Base-by-base conservation (phyloP, 1,140 invertebrate genomes). In the Hyposmocoma kahamanoa region DNA sequence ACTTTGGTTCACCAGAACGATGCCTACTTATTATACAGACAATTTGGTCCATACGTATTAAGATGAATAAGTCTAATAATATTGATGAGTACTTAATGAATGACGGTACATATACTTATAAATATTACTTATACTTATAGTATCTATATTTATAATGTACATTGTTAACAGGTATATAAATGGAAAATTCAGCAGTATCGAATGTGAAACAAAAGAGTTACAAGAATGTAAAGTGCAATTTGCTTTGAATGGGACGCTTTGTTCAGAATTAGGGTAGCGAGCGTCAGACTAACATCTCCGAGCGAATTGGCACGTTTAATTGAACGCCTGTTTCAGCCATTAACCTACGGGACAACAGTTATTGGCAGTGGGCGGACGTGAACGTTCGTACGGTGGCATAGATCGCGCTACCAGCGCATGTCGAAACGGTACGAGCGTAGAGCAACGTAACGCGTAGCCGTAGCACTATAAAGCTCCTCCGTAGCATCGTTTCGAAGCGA, bases 231-330 rank as follows among this genome's bases (percentile, higher is more conserved):
- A n/a, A n/a, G n/a, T n/a, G n/a, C n/a, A n/a, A n/a, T n/a, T n/a
- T n/a, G n/a, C n/a, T 36, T 36, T 36, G 32, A n/a, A 36, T 36
- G 6, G 11, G 32, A 36, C 10, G 39, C 18, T 11, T 22, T 20
- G n/a, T 34, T 17, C 38, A 11, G 42, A 47, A 53, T 36, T 38
- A 46, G 17, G 30, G 6, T 22, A 47, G 34, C 44, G 49, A 51
- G 47, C 56, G 56, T 64, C 56, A 53, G 59, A 45, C 60, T 57
- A 67, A 56, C 56, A 64, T 70, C 71, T 72, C 56, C 59, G 50
- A 64, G 55, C 62, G 64, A 79, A 80, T 80, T 73, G 71, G 65
- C 67, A 70, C 61, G 70, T 80, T 80, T 79, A 84, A 82, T 81
- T 79, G 70, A 76, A 82, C 72, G 69, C 67, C 72, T 73, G 71